phyloP scores from a whole-genome alignment of 1,140 invertebrate species.

The Aphidius gifuensis region DNA sequence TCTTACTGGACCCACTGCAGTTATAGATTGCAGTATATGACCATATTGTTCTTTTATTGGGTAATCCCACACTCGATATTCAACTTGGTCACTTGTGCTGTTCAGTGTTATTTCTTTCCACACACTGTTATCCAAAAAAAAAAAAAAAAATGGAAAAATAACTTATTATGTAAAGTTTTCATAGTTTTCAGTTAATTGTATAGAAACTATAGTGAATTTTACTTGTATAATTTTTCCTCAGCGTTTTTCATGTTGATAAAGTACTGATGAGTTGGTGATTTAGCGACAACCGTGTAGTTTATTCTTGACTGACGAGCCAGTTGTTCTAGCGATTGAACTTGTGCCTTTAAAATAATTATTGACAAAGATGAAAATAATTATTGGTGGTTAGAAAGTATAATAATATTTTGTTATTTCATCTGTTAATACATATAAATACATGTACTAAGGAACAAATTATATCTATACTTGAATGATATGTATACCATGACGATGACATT shows the following conservation, averaged over 20 bases:
- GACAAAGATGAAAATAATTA: too few relatives aligned
- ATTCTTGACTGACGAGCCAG: slow-evolving; percentile 82
- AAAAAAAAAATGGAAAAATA: slow-evolving; percentile 5
- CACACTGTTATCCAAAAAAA: slow-evolving; percentile 57
- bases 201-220: slow-evolving; percentile 26
- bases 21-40: slow-evolving; percentile 80
- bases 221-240: slow-evolving; percentile 84
- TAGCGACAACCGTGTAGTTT: slow-evolving; percentile 85
- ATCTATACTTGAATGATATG: too few relatives aligned
- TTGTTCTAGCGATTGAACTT: slow-evolving; percentile 84
- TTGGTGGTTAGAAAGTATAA: not conserved
- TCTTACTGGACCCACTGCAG: slow-evolving; percentile 69
- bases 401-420: slow-evolving; percentile 3
- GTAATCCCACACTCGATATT: slow-evolving; percentile 89
- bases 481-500: too few relatives aligned
- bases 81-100: slow-evolving; percentile 68
- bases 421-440: too few relatives aligned
- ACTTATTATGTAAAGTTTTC: not conserved
- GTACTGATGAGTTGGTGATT: slow-evolving; percentile 77
- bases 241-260: slow-evolving; percentile 90
- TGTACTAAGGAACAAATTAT: too few relatives aligned
- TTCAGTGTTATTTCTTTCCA: slow-evolving; percentile 89
- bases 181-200: not conserved
- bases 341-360: slow-evolving; percentile 58
- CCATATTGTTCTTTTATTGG: slow-evolving; percentile 88